phyloP scores from a whole-genome alignment of 2,888 invertebrate genomes.

The Drosophila yooni region DNA sequence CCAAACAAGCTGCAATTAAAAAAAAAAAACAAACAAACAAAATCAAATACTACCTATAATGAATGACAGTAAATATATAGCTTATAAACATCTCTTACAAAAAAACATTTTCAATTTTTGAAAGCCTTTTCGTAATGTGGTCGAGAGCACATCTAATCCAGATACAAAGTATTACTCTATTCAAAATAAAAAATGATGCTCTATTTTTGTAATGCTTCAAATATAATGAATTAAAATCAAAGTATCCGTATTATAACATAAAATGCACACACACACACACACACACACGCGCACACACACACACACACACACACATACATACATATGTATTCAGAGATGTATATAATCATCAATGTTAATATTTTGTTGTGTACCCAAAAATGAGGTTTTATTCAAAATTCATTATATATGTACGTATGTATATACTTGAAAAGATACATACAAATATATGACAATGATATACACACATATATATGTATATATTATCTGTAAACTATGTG shows the following conservation, averaged over 20 bases:
- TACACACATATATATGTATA: conserved; percentile 9
- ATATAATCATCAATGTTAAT: conserved; percentile 25
- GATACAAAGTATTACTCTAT: conserved; percentile 32
- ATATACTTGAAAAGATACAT: not conserved
- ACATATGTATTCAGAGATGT: conserved; percentile 9
- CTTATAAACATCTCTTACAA: not conserved
- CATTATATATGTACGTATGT: conserved; percentile 14
- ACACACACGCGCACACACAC: not conserved
- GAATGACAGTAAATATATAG: conserved; percentile 9
- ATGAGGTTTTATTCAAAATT: conserved; percentile 40
- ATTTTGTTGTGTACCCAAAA: conserved; percentile 14
- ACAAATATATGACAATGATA: not conserved
- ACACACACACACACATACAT: conserved; percentile 4
- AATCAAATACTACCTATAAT: not conserved
- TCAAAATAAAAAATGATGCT: conserved; percentile 41
- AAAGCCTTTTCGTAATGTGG: conserved; percentile 51
- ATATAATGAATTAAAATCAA: conserved; percentile 21
- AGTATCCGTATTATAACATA: conserved; percentile 5
- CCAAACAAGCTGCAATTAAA: conserved; percentile 21
- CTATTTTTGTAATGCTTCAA: conserved; percentile 56
- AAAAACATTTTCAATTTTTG: conserved; percentile 57
- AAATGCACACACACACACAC: conserved; percentile 8
- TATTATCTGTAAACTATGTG: conserved; percentile 24
- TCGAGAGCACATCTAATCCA: conserved; percentile 12
- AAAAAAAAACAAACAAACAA: conserved; percentile 3